Conservation (phyloP, 2,797 vertebrate species). For the Lepilemur ruficaudatus region DNA sequence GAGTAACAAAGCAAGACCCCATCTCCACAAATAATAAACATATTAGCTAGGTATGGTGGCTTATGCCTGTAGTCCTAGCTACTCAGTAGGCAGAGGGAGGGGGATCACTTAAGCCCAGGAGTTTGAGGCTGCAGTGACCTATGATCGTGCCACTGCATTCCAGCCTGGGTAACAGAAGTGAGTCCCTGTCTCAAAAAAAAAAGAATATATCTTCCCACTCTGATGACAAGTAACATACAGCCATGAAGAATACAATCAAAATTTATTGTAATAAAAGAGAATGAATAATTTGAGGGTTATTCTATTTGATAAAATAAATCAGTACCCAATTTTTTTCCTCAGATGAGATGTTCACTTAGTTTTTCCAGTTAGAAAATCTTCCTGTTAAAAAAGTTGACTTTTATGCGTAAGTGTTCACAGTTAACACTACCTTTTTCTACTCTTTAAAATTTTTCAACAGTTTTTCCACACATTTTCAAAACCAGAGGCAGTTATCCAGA, state of each 20-base stretch:
- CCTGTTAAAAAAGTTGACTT: background rate
- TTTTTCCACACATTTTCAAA: background rate
- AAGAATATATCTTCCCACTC: background rate
- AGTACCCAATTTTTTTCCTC: background rate
- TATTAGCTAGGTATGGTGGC: no score
- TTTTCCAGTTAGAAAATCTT: slow-evolving; percentile 5
- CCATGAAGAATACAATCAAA: background rate
- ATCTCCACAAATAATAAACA: no score
- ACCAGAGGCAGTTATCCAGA: background rate
- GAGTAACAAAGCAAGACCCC: no score
- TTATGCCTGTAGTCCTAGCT: no score
- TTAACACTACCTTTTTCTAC: background rate
- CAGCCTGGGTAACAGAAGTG: no score
- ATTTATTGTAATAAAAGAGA: background rate
- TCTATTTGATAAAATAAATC: background rate
- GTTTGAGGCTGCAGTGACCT: no score
- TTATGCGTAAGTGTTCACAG: background rate
- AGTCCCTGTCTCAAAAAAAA: no score
- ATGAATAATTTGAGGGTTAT: background rate
- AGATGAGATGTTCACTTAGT: background rate
- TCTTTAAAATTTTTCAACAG: background rate
- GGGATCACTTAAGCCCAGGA: no score
- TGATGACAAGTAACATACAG: background rate
- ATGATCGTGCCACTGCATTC: no score
- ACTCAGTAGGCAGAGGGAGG: no score